Evolutionary conservation across 2,113 vertebrate genomes (phyloP), one percentile per base, ranked within the genome.

Genomic region (Chunga burmeisteri): DNA sequence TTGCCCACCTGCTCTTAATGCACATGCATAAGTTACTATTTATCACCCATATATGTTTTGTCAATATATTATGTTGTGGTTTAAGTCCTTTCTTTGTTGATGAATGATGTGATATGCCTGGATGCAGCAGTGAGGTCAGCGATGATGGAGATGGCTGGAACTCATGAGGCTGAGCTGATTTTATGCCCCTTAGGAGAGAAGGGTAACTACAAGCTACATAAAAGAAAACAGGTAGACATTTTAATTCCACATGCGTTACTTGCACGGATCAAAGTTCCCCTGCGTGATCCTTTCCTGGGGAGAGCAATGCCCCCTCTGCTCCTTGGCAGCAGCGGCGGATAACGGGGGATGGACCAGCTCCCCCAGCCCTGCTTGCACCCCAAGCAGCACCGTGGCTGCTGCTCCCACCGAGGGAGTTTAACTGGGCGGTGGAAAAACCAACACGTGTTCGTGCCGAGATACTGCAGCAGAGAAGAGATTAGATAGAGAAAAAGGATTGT

Each of bases 11-110:
- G 40, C 50, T 75, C 44, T n/a, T 12, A n/a, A 27, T 26, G n/a
- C 44, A 6, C 3, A 0, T 30, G 34, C n/a, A 1, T 9, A 32
- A 36, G 44, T 34, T 30, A 13, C 34, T 38, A 0, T 46, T 93
- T 56, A 15, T 47, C 32, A 4, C 34, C 12, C 13, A 3, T 11
- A 5, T 34, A 21, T 52, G 10, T 4, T 21, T 34, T 30, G 6
- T 55, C 59, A 10, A 17, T 29, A 4, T 7, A 6, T 36, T 15
- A 5, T 21, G 72, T 9, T 26, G 62, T 36, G 77, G 49, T 30
- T 73, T 12, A 27, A 59, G 12, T 46, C 29, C 46, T 40, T 38
- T 15, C 61, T 32, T 17, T 65, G 58, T 4, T 16, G 8, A 7
- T 9, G 25, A 9, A 1, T 18, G 47, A 6, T 49, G 22, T 40